phyloP scores from a whole-genome alignment of 2,888 invertebrate genomes.

The Geotrupes spiniger region DNA sequence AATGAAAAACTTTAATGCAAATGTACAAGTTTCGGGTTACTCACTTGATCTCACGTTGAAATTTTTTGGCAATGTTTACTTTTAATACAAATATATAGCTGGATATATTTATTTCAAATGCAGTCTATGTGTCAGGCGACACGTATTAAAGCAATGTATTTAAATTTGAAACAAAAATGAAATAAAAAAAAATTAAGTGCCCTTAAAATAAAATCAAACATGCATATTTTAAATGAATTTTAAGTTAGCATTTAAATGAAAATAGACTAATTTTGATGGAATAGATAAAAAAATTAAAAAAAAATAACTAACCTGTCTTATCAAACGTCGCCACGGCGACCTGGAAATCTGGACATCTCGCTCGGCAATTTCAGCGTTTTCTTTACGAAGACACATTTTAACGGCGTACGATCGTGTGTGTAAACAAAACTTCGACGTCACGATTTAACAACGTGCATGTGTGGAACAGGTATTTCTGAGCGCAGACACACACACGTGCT shows the following conservation, averaged over 20 bases:
- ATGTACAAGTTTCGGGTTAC: conserved; percentile 10
- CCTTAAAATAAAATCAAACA: no score
- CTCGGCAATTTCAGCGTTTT: conserved; percentile 42
- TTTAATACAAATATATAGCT: no score
- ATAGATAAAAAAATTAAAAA: no score
- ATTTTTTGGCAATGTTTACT: conserved; percentile 10
- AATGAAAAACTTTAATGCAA: no score
- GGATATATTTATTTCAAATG: no score
- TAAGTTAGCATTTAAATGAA: no score
- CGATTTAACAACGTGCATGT: neutral
- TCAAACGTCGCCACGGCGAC: conserved; percentile 59
- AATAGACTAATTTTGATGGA: no score
- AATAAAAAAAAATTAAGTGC: no score
- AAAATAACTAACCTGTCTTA: conserved; percentile 54
- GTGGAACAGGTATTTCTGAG: conserved; percentile 3
- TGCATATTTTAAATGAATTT: no score
- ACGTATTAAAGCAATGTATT: no score
- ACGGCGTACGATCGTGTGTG: conserved; percentile 29
- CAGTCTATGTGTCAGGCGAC: no score
- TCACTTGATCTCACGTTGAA: conserved; percentile 19
- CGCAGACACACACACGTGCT: conserved; percentile 11
- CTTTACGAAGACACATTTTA: conserved; percentile 40
- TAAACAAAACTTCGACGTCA: conserved; percentile 54
- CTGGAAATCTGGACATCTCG: conserved; percentile 45
- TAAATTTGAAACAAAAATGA: neutral